phyloP scores from a whole-genome alignment of 2,113 vertebrate species.

The Sclerurus mexicanus region DNA sequence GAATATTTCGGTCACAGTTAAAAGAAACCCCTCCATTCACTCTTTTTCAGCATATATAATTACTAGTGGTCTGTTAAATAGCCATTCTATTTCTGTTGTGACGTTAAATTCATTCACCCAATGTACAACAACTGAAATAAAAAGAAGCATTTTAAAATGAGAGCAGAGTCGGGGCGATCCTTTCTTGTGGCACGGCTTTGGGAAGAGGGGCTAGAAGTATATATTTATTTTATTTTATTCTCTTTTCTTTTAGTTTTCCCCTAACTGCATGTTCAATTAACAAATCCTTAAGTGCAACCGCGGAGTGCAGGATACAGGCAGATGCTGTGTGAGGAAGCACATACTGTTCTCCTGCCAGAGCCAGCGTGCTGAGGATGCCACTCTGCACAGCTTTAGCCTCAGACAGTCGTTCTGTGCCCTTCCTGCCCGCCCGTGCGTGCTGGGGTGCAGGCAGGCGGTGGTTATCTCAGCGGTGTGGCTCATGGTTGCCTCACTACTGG shows the following conservation, averaged over 20 bases:
- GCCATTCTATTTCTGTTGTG: slow-evolving; percentile 80
- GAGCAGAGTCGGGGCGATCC: not conserved
- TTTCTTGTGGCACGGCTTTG: not conserved
- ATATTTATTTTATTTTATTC: not conserved
- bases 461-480: not conserved
- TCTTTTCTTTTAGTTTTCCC: not conserved
- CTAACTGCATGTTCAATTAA: not conserved
- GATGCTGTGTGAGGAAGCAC: fast-evolving
- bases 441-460: not conserved
- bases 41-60: slow-evolving; percentile 75
- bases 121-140: slow-evolving; percentile 85
- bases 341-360: not conserved
- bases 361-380: fast-evolving
- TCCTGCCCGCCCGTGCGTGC: fast-evolving
- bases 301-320: fast-evolving
- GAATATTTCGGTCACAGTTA: slow-evolving; percentile 72
- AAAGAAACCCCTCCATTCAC: slow-evolving; percentile 64
- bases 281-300: not conserved
- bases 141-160: slow-evolving; percentile 81
- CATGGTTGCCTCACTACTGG: fast-evolving
- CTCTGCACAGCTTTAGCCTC: fast-evolving
- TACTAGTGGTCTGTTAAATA: slow-evolving; percentile 80
- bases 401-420: fast-evolving
- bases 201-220: not conserved
- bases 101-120: slow-evolving; percentile 79